Base-by-base conservation (phyloP, 2,888 invertebrate species). In the Subacronicta megacephala region DNA sequence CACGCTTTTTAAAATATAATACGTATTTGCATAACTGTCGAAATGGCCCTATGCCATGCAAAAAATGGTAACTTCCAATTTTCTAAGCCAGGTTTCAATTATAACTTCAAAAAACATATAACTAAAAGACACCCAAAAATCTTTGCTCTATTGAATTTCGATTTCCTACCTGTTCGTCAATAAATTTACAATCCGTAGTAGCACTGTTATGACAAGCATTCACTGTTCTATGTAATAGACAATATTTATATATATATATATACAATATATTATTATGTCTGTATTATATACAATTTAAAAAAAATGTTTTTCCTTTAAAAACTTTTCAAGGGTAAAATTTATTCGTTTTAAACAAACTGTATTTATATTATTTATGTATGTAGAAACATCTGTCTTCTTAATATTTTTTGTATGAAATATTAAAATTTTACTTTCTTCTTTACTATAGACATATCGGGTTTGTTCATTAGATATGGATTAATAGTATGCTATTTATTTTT, bases 401-500 rank as follows among this genome's bases (percentile, higher is more conserved):
- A 53, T 70, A 73, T 52, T 70, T 65, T 52, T 50, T 66, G 71
- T 72, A 71, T 73, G 45, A 45, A 41, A 65, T 72, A 72, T 65
- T 66, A 63, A 57, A 71, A 54, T 20, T 62, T 62, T 51, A 62
- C 54, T 75, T 75, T 75, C 55, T 70, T 75, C 47, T 71, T 74
- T 78, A 78, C 60, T 54, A 75, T 85, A 84, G 80, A 77, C 60
- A 72, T 77, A 68, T 77, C 78, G 75, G 77, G 75, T 85, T 82
- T 82, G 80, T 84, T 82, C 81, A 75, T 78, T 85, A 77, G 80
- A 73, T 54, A 73, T 65, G 71, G 54, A 79, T 77, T 76, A 68
- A 73, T 63, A 77, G 73, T 81, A 76, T 79, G 84, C 82, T 81
- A 74, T 84, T 86, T 82, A 77, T 83, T 85, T 75, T 58, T 81